These are phyloP conservation scores for Tenthredo distinguenda DNA, from an alignment of 2,888 invertebrate genomes.

Conservation along the genomic window DNA sequence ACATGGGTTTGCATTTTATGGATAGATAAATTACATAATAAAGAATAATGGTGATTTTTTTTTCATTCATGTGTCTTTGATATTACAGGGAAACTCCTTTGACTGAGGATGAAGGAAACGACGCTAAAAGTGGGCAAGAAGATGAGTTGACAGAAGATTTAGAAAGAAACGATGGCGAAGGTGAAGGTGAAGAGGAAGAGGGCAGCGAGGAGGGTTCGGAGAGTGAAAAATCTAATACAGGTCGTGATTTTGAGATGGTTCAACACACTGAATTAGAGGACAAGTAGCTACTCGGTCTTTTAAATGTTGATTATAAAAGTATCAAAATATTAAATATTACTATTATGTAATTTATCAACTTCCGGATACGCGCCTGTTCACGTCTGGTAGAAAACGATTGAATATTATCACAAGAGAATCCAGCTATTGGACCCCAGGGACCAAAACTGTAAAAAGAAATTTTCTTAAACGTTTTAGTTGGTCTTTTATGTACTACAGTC, in stretches of 20 bases:
- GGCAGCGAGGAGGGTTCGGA: conserved; percentile 82
- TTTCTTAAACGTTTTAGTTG: background rate
- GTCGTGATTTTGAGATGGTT: conserved; percentile 93
- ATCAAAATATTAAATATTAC: conserved; percentile 38
- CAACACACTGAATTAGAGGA: conserved; percentile 80
- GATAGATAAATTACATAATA: conserved; percentile 74
- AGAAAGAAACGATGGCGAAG: conserved; percentile 62
- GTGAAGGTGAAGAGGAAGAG: conserved; percentile 75
- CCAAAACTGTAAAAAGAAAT: conserved; percentile 39
- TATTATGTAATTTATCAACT: conserved; percentile 41
- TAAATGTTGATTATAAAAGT: conserved; percentile 37
- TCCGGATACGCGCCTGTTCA: conserved; percentile 9
- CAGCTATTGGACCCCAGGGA: conserved; percentile 29
- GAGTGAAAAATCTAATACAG: conserved; percentile 91
- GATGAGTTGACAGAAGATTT: conserved; percentile 59
- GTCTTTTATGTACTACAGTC: background rate
- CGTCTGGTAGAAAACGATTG: background rate
- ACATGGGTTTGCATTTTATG: conserved; percentile 72
- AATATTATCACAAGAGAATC: background rate
- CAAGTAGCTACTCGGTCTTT: conserved; percentile 47
- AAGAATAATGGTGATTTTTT: conserved; percentile 68
- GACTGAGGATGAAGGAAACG: conserved; percentile 57
- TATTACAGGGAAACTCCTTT: conserved; percentile 42
- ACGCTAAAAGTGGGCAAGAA: conserved; percentile 58
- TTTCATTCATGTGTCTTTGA: background rate